Evolutionary conservation across 2,888 invertebrate genomes (phyloP), one percentile per base, ranked within the genome.

Genomic region (Thalpophila matura): DNA sequence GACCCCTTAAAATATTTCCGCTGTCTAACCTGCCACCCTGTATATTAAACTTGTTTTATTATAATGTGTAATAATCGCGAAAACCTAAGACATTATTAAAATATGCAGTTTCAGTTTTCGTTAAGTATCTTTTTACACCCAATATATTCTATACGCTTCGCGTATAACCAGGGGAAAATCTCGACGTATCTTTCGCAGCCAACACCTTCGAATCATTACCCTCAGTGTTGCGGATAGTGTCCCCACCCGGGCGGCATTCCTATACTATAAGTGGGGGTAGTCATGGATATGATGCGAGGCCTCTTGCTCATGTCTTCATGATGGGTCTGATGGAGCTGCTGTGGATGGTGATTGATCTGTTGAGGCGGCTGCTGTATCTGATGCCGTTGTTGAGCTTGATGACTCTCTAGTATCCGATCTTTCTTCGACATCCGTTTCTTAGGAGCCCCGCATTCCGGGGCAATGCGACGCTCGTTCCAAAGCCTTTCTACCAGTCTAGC

Each of bases 161-260:
- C 38, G 18, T 22, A 10, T 7, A 5, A 12, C 14, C 0, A 0
- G 12, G 12, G 4, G 0, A 14, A 6, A 6, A 18, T 29, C 24
- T 22, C 4, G 22, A 22, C 37, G 22, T 31, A 56, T 40, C 33
- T 67, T 50, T 38, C 14, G 20, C 45, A 68, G 38, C 9, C 14
- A 72, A 45, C 33, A 24, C 33, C n/a, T 29, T 35, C 31, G 5
- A 47, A 7, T 24, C 2, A 4, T 24, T 20, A 50, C 38, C 26
- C 16, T 82, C 79, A 92, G 74, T 90, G 93, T 29, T 91, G 93
- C 0, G 92, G 92, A 47, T 93, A 93, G 33, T 93, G 94, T 0
- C 91, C 89, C 94, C 94, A 94, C 0, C 87, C 89, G 0, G 92
- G 91, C 0, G 91, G 87, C 33, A 92, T 83, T 9, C 87, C 87